Conservation (phyloP, 2,888 invertebrate genomes). For the Brenthis daphne region DNA sequence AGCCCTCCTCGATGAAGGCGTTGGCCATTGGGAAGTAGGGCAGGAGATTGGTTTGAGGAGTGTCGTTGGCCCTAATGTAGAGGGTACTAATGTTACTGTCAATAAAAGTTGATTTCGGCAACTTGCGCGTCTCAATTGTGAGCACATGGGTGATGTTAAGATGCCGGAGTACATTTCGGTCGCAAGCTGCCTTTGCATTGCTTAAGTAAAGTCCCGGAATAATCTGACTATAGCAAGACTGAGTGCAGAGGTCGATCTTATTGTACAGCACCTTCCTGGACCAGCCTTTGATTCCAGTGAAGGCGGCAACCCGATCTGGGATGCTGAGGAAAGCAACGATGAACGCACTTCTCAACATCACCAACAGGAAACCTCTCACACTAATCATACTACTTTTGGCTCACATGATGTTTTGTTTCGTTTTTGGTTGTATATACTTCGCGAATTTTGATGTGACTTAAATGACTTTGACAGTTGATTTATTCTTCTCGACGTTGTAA, state of each 20-base stretch:
- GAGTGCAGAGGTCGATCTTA: constrained; percentile 72
- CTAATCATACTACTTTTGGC: constrained; percentile 51
- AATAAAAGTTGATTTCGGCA: constrained; percentile 66
- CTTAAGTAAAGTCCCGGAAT: constrained; percentile 69
- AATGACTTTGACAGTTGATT: constrained; percentile 45
- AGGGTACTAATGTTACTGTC: constrained; percentile 67
- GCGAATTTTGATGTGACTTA: constrained; percentile 47
- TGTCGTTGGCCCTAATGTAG: constrained; percentile 76
- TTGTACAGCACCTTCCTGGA: constrained; percentile 63
- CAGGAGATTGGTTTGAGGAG: constrained; percentile 69
- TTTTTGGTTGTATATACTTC: constrained; percentile 29
- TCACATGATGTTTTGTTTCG: constrained; percentile 41
- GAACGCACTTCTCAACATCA: constrained; percentile 67
- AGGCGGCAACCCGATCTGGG: constrained; percentile 62
- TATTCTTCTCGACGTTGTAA: constrained; percentile 45
- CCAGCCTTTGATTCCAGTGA: constrained; percentile 66
- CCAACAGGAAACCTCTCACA: constrained; percentile 54
- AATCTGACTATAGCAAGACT: constrained; percentile 69
- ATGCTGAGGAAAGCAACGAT: constrained; percentile 66
- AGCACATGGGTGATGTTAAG: constrained; percentile 77
- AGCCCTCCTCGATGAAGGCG: constrained; percentile 79
- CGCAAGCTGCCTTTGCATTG: constrained; percentile 71
- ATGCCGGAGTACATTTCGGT: constrained; percentile 58
- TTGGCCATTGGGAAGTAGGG: constrained; percentile 78
- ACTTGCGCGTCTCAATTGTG: constrained; percentile 69